Evolutionary conservation across 1,140 invertebrate genomes (phyloP), one percentile per base, ranked within the genome.

Genomic region (Melanaphis sacchari): DNA sequence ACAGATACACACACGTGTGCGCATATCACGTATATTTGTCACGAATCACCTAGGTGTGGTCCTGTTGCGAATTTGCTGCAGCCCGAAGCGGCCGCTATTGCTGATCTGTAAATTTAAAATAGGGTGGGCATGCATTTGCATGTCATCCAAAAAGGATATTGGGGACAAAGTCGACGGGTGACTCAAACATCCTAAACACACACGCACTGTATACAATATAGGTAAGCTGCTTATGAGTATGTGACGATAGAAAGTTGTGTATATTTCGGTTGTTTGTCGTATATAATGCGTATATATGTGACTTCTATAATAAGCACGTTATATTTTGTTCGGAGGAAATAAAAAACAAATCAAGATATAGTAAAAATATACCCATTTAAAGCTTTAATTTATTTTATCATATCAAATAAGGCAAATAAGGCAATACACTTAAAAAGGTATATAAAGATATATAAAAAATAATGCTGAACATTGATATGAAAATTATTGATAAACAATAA

Each of bases 121-220:
- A 41, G 84, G 84, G 84, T 54, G 54, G 11, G 49, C 90, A 66
- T 91, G 0, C 54, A 91, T 91, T 91, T 91, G 90, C 52, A 91
- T 66, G 90, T 91, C 90, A 18, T 91, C 90, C 38, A 38, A 91
- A 91, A 91, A 91, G 90, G 54, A 91, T 91, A 91, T 91, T 91
- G 90, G 54, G 90, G 90, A 91, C 90, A 91, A 31, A 40, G 49
- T 87, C 26, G 54, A 31, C 38, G 46, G 38, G 54, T 91, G 90
- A 91, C 31, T 91, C 90, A 66, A 91, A 91, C 88, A 7, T 91
- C 49, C 38, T 59, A 36, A 59, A 36, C 54, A 26, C 26, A 41
- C 46, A 38, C 88, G 38, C 88, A 36, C n/a, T 7, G 81, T 82
- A 21, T 82, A 11, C 21, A 36, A 82, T 38, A 40, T 82, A 22